Conservation (phyloP, 2,888 invertebrate genomes). For the Aricia artaxerxes region DNA sequence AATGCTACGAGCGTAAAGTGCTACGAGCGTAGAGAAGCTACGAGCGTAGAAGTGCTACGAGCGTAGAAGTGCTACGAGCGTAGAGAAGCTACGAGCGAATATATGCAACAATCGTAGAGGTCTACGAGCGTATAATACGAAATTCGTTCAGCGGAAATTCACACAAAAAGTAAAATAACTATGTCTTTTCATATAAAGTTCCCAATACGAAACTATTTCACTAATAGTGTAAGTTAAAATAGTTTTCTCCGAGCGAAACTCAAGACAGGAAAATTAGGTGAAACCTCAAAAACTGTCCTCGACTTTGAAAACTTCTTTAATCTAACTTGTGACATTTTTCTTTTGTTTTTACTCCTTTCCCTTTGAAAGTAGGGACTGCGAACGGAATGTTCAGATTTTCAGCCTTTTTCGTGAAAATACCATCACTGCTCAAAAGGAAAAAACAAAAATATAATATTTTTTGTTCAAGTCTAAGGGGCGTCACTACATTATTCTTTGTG, state of each 20-base stretch:
- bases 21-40: neutral
- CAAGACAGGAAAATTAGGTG: conserved; percentile 30
- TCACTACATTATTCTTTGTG: too few species aligned
- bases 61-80: neutral
- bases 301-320: conserved; percentile 58
- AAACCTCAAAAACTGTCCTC: conserved; percentile 36
- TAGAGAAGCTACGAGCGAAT: neutral
- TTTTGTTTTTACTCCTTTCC: conserved; percentile 5
- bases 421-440: neutral
- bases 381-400: neutral
- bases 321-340: conserved; percentile 61
- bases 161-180: conserved; percentile 15
- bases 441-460: too few species aligned
- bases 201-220: conserved; percentile 5
- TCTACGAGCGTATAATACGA: neutral
- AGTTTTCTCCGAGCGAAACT: neutral
- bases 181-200: conserved; percentile 20
- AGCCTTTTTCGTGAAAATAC: neutral
- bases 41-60: neutral
- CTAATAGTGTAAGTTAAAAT: conserved; percentile 21
- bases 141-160: neutral
- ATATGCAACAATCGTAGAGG: neutral
- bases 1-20: neutral
- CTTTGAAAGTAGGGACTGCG: neutral
- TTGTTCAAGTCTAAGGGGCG: too few species aligned